phyloP scores from a whole-genome alignment of 2,797 vertebrate species.

The Brachyrhaphis roseni region DNA sequence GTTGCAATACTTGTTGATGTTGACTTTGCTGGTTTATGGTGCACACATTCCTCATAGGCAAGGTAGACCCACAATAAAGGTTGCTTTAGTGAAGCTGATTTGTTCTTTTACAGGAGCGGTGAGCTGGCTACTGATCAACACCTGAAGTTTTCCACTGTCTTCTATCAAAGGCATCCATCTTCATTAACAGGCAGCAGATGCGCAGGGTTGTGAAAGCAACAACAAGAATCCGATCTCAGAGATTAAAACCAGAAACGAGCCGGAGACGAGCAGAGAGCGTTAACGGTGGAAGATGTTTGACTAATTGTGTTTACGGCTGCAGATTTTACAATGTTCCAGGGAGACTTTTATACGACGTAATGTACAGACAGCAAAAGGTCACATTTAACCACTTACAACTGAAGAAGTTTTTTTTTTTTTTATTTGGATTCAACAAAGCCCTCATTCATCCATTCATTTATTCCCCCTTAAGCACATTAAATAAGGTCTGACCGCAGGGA shows the following conservation, averaged over 20 bases:
- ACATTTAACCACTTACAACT: slow-evolving; percentile 42
- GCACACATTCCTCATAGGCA: slow-evolving; percentile 32
- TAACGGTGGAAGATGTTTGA: not conserved
- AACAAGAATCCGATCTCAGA: not conserved
- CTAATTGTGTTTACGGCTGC: not conserved
- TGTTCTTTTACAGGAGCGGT: not conserved
- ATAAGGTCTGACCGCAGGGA: slow-evolving; percentile 37
- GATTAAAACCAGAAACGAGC: not conserved
- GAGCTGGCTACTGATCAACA: slow-evolving; percentile 6
- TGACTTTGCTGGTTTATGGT: slow-evolving; percentile 46
- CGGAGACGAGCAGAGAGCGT: not conserved
- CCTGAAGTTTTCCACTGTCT: slow-evolving; percentile 13
- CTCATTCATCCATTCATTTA: slow-evolving; percentile 44
- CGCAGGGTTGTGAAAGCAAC: not conserved
- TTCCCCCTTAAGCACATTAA: slow-evolving; percentile 33
- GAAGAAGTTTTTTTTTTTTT: slow-evolving; percentile 41
- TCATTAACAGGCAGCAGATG: not conserved
- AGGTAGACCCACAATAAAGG: not conserved
- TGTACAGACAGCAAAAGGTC: slow-evolving; percentile 12
- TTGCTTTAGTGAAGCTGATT: not conserved
- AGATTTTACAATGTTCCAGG: slow-evolving; percentile 2
- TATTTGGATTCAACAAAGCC: slow-evolving; percentile 57
- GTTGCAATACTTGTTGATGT: slow-evolving; percentile 53
- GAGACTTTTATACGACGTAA: slow-evolving; percentile 2
- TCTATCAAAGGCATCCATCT: not conserved